Base-by-base conservation (phyloP, 2,797 vertebrate genomes). In the Myotis vivesi region DNA sequence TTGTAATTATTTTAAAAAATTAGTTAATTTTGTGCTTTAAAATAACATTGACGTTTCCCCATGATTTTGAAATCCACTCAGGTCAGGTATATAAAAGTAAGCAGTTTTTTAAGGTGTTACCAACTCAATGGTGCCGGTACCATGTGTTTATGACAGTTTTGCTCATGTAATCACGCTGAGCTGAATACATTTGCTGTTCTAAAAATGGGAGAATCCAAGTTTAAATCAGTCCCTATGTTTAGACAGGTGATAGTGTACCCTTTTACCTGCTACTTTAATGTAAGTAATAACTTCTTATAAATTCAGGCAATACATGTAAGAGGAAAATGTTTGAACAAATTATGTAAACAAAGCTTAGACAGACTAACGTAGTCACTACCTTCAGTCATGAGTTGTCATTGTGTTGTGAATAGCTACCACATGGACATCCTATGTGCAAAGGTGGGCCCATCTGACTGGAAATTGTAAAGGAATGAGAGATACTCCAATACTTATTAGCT, bases 1-100 rank as follows among this genome's bases (percentile, higher is more conserved):
- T 49, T 49, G 9, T 49, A 75, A 33, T 94, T 77, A 62, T 81
- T 96, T 93, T n/a, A 11, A 73, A 96, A 10, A 57, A 59, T 11
- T 80, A 62, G 62, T 83, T 95, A 73, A 13, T 77, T 36, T 68
- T 12, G 16, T 86, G 28, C 53, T 91, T 90, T 69, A 73, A 91
- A 69, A 84, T 53, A 87, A 55, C 7, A 46, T 28, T 23, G 49
- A 30, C 25, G 44, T 57, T 55, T 0, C 16, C 12, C 41, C 6
- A 33, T 71, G 16, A 55, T 79, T 77, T 77, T 66, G 53, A 91
- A 87, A 76, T 66, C 38, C 20, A 28, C 0, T 62, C 59, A 91
- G 13, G 15, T n/a, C 38, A 82, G 22, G 6, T 64, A 5, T 75
- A 16, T 84, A 68, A 71, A 75, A 44, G 3, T 41, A 79, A 87